Evolutionary conservation across 2,797 vertebrate species (phyloP).

Genomic region (Oceanodroma leucorhoa): DNA sequence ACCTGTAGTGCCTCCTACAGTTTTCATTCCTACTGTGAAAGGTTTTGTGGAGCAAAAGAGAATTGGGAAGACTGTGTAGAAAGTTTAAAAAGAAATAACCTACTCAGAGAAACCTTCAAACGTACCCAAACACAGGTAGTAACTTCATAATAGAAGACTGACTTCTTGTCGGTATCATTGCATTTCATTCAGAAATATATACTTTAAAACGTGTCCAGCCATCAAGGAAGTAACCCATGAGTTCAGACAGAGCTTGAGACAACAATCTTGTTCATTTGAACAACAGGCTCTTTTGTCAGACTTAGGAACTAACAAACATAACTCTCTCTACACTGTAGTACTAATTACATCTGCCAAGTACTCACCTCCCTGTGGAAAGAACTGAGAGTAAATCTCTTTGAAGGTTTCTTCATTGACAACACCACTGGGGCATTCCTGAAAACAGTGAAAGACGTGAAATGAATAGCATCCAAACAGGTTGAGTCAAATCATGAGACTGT

Average conservation of each 20-base stretch:
- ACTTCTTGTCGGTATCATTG: neutral
- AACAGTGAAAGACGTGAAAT: slow-evolving; percentile 44
- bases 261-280: neutral
- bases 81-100: neutral
- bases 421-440: slow-evolving; percentile 95
- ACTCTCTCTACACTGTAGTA: neutral
- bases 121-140: neutral
- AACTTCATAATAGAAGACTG: neutral
- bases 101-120: neutral
- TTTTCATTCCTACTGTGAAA: neutral
- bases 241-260: neutral
- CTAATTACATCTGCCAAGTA: slow-evolving; percentile 15
- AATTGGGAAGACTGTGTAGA: neutral
- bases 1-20: neutral
- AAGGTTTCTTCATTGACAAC: slow-evolving; percentile 98
- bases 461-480: neutral
- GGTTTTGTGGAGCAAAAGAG: neutral
- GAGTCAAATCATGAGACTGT: neutral
- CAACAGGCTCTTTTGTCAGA: neutral
- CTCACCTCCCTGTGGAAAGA: slow-evolving; percentile 98
- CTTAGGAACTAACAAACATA: neutral
- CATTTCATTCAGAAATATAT: neutral
- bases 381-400: slow-evolving; percentile 98
- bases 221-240: neutral
- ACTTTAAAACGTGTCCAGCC: neutral